Evolutionary conservation across 2,888 invertebrate species (phyloP).

Genomic region (Synanthedon vespiformis): DNA sequence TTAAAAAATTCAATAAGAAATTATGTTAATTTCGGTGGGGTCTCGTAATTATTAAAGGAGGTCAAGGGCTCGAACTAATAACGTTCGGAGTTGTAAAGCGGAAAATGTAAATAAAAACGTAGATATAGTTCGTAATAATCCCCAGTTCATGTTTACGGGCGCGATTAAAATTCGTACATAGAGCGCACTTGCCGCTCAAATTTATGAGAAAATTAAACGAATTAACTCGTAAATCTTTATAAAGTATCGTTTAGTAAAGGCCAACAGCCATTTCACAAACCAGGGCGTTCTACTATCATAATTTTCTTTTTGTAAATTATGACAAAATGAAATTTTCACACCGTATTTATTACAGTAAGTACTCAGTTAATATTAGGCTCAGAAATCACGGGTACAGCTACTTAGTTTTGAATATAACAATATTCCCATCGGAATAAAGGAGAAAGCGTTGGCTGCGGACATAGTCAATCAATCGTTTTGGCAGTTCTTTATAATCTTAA

Average conservation of each 20-base stretch:
- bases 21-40: background rate
- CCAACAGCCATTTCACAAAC: background rate
- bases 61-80: background rate
- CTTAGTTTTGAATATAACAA: no score
- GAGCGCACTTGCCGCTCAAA: conserved; percentile 14
- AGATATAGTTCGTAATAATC: background rate
- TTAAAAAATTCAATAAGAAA: background rate
- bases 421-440: no score
- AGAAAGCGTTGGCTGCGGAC: no score
- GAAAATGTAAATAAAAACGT: background rate
- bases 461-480: no score
- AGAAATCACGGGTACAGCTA: no score
- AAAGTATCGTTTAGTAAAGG: conserved; percentile 2
- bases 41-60: background rate
- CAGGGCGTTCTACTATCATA: background rate
- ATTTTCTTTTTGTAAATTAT: background rate
- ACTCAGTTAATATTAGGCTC: no score
- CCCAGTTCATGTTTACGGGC: background rate
- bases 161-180: conserved; percentile 17
- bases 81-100: background rate
- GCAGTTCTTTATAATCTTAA: no score
- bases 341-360: no score
- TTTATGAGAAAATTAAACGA: conserved; percentile 18
- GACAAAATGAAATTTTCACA: background rate
- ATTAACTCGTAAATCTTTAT: conserved; percentile 15